Conservation (phyloP, 2,888 invertebrate species). For the Drosophila trichaetosa region DNA sequence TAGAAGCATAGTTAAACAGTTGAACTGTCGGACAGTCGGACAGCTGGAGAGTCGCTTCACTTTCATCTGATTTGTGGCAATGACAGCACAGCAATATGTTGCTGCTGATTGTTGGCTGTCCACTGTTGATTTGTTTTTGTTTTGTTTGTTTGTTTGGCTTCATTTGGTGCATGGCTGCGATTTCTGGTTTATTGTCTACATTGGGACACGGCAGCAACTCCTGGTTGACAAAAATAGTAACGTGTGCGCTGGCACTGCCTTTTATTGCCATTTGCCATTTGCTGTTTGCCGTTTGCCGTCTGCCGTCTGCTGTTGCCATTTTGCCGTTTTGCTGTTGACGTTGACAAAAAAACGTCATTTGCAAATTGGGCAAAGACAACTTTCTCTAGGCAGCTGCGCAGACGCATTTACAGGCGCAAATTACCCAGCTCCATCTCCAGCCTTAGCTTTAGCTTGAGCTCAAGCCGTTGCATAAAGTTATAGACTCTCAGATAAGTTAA, state of each 20-base stretch:
- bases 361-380: conserved; percentile 81
- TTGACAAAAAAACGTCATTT: conserved; percentile 81
- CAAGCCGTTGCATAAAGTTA: conserved; percentile 70
- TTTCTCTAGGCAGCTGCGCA: conserved; percentile 77
- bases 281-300: conserved; percentile 19
- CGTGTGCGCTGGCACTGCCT: conserved; percentile 70
- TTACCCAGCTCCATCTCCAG: conserved; percentile 37
- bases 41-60: conserved; percentile 51
- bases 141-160: conserved; percentile 38
- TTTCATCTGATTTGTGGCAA: conserved; percentile 71
- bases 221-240: conserved; percentile 76
- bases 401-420: conserved; percentile 51
- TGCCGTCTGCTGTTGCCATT: conserved; percentile 35
- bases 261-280: conserved; percentile 61
- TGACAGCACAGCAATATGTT: conserved; percentile 54
- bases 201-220: conserved; percentile 48
- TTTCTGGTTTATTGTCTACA: conserved; percentile 69
- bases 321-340: conserved; percentile 61
- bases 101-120: conserved; percentile 48
- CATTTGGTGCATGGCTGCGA: conserved; percentile 59
- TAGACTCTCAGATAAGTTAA: conserved; percentile 57
- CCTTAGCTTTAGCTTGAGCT: conserved; percentile 14
- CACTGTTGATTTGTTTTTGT: conserved; percentile 19
- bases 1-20: conserved; percentile 54
- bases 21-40: conserved; percentile 20